Conservation (phyloP, 2,888 invertebrate species). For the Scaptomyza caliginosa region DNA sequence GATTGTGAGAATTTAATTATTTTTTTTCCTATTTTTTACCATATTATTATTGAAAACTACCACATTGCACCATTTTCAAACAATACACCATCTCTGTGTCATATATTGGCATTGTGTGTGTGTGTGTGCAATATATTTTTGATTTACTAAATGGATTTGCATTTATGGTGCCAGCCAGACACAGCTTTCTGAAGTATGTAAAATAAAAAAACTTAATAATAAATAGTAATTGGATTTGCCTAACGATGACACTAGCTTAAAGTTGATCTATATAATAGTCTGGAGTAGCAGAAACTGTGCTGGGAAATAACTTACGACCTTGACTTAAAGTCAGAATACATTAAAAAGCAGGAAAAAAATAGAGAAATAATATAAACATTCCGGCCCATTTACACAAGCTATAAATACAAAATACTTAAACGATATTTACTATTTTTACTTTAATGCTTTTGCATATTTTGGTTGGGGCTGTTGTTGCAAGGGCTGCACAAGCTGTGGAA, state of each 20-base stretch:
- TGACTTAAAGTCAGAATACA: not conserved
- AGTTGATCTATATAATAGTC: not conserved
- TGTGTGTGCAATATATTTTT: constrained; percentile 43
- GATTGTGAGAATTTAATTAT: constrained; percentile 76
- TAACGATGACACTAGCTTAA: not conserved
- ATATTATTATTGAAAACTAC: constrained; percentile 61
- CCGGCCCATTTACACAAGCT: constrained; percentile 33
- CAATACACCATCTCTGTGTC: constrained; percentile 7
- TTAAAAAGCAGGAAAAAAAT: not conserved
- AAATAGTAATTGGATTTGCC: not conserved
- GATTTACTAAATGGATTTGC: constrained; percentile 55
- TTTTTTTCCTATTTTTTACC: constrained; percentile 34
- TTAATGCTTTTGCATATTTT: constrained; percentile 47
- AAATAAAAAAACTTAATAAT: not conserved
- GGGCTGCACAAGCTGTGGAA: constrained; percentile 36
- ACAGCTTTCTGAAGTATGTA: not conserved
- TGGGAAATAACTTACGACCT: not conserved
- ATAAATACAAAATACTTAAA: constrained; percentile 56
- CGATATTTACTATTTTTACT: constrained; percentile 42
- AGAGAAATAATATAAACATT: constrained; percentile 23
- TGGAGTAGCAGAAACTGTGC: not conserved
- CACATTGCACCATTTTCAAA: constrained; percentile 38
- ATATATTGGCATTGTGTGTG: constrained; percentile 33
- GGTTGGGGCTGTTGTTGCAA: constrained; percentile 32
- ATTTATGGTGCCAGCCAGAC: constrained; percentile 9